These are phyloP conservation scores for Congeria kusceri DNA, from an alignment of 2,888 invertebrate species.

Conservation along the genomic window DNA sequence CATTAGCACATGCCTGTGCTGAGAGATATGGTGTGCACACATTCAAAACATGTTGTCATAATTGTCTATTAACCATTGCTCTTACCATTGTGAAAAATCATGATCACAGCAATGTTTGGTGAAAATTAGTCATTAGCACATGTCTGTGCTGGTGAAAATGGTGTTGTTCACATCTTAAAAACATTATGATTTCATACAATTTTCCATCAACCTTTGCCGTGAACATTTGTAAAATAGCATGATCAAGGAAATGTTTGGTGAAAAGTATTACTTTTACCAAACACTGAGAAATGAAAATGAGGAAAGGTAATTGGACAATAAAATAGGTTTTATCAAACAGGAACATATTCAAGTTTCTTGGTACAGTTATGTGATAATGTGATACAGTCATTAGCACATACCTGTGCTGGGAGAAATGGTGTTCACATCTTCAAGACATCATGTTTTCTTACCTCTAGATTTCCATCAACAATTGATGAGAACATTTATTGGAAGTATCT, in stretches of 20 bases:
- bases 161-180: background rate
- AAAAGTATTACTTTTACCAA: background rate
- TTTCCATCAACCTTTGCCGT: background rate
- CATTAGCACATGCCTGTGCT: conserved; percentile 34
- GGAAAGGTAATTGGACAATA: too few relatives aligned
- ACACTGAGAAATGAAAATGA: background rate
- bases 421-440: background rate
- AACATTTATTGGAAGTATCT: background rate
- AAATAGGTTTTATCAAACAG: too few relatives aligned
- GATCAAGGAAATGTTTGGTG: background rate
- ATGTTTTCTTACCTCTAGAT: too few relatives aligned
- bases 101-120: too few relatives aligned
- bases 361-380: conserved; percentile 31
- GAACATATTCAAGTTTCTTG: background rate
- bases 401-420: conserved; percentile 34
- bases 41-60: too few relatives aligned
- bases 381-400: conserved; percentile 29
- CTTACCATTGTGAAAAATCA: too few relatives aligned
- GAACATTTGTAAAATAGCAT: background rate
- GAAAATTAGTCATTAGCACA: conserved; percentile 34
- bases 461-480: background rate
- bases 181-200: background rate
- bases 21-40: too few relatives aligned
- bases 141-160: conserved; percentile 37
- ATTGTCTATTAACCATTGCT: background rate